A percentile compares a stretch with the other conserved stretches of the same genome.
phyloP scores from a whole-genome alignment of 2,888 invertebrate species.

The Hirudinaria manillensis region DNA sequence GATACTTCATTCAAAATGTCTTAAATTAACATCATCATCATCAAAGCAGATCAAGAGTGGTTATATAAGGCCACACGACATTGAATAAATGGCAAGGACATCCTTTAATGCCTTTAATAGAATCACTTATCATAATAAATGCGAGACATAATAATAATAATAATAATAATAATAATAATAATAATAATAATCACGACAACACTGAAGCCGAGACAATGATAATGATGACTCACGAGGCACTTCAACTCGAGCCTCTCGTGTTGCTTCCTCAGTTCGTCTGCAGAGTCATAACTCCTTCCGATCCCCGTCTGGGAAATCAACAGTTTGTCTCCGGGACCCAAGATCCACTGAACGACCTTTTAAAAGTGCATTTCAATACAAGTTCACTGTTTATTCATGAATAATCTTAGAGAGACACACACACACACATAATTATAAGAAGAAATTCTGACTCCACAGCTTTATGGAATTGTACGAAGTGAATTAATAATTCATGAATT shows the following conservation, averaged over 20 bases:
- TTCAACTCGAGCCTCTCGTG: constrained; percentile 71
- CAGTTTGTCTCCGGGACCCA: constrained; percentile 70
- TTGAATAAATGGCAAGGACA: no score
- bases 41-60: not conserved
- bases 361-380: not conserved
- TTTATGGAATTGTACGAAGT: not conserved
- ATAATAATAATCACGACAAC: no score
- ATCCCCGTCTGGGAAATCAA: constrained; percentile 67
- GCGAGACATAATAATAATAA: not conserved
- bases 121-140: not conserved
- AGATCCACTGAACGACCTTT: constrained; percentile 72
- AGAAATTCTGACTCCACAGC: not conserved
- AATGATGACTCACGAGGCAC: constrained; percentile 60
- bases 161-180: no score
- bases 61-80: no score
- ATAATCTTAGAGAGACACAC: not conserved
- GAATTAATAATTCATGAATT: no score
- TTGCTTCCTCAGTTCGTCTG: constrained; percentile 67
- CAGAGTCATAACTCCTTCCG: constrained; percentile 63
- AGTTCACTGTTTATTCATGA: not conserved
- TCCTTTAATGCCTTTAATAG: no score
- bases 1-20: not conserved
- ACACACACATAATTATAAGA: not conserved
- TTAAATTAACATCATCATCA: not conserved
- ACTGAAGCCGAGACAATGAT: not conserved